Conservation (phyloP, 2,888 invertebrate genomes). For the Hololepta plana region DNA sequence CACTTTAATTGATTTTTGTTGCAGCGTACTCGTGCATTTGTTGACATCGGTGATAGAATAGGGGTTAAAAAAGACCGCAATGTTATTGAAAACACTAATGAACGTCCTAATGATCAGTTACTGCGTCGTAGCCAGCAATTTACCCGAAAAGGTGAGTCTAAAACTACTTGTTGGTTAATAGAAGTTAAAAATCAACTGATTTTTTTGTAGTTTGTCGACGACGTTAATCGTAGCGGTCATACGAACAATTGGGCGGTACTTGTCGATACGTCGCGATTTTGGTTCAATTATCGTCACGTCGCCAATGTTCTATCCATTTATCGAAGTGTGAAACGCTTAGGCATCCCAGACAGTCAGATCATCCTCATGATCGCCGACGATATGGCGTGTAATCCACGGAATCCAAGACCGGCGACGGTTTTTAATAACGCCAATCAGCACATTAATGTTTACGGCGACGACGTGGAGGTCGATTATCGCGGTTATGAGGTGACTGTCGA, state of each 20-base stretch:
- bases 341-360: constrained; percentile 98
- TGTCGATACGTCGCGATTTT: constrained; percentile 96
- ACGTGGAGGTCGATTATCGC: constrained; percentile 96
- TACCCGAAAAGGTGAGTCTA: too few relatives aligned
- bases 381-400: constrained; percentile 97
- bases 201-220: too few relatives aligned
- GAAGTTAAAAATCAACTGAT: too few relatives aligned
- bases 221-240: too few relatives aligned
- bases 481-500: constrained; percentile 94
- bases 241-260: constrained; percentile 99
- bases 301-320: constrained; percentile 98
- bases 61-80: too few relatives aligned
- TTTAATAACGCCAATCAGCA: constrained; percentile 97
- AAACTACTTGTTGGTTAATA: too few relatives aligned
- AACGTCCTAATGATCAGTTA: too few relatives aligned
- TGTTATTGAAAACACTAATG: too few relatives aligned
- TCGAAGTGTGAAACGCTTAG: constrained; percentile 90
- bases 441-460: constrained; percentile 97
- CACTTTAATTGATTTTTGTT: too few relatives aligned
- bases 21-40: too few relatives aligned
- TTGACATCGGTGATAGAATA: too few relatives aligned
- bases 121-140: too few relatives aligned
- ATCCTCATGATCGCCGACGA: constrained; percentile 99
- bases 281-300: constrained; percentile 99
- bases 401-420: constrained; percentile 93